Percentiles rank a stretch among this genome's conserved stretches.
Conservation (phyloP, 2,888 invertebrate genomes). For the Sphaeridia pumilis region DNA sequence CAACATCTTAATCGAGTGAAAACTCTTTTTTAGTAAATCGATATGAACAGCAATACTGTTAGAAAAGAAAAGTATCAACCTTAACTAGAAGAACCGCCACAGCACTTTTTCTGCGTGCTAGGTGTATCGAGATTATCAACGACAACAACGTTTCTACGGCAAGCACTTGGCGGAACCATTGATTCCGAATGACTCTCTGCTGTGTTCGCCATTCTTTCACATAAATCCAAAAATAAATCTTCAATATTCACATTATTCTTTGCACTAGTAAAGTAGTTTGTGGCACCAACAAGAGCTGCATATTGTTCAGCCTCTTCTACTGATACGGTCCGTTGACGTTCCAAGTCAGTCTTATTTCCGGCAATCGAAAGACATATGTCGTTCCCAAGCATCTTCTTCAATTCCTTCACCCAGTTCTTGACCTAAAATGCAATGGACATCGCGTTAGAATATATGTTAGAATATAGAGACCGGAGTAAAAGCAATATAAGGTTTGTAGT, state of each 20-base stretch:
- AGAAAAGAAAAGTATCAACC: too few species aligned
- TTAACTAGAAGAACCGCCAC: too few species aligned
- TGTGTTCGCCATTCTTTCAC: constrained; percentile 56
- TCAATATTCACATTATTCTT: constrained; percentile 84
- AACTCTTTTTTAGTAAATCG: too few species aligned
- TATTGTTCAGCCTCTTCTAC: constrained; percentile 77
- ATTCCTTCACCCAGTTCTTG: constrained; percentile 95
- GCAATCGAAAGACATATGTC: constrained; percentile 85
- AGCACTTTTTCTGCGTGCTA: not conserved
- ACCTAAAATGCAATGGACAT: constrained; percentile 47
- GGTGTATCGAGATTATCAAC: constrained; percentile 26
- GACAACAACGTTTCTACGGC: constrained; percentile 35
- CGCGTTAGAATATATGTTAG: not conserved
- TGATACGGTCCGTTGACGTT: constrained; percentile 74
- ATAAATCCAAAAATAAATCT: constrained; percentile 75
- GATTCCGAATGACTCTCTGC: constrained; percentile 38
- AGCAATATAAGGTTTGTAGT: too few species aligned
- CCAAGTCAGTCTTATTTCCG: constrained; percentile 94
- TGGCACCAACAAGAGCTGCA: constrained; percentile 62
- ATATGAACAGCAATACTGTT: too few species aligned
- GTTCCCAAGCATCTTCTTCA: constrained; percentile 87
- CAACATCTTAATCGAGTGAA: too few species aligned
- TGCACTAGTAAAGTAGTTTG: constrained; percentile 86
- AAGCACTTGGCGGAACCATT: constrained; percentile 32
- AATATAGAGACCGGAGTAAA: too few species aligned